Conservation (phyloP, 2,797 vertebrate genomes). For the Sebastes steindachneri region DNA sequence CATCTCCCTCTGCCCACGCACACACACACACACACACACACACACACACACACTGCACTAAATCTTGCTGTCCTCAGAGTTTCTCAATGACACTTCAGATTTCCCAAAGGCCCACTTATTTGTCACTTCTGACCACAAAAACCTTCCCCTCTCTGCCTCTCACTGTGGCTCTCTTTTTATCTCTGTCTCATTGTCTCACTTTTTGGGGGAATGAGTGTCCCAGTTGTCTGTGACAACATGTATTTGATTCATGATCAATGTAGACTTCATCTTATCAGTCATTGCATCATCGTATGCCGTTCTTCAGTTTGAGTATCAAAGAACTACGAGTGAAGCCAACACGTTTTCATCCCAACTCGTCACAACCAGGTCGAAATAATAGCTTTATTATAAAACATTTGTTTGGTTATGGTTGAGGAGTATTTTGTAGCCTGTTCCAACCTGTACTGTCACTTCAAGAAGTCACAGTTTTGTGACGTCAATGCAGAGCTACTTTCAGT, state of each 20-base stretch:
- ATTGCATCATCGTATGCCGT: background rate
- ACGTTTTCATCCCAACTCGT: no score
- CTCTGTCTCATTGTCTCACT: conserved; percentile 5
- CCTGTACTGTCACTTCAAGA: no score
- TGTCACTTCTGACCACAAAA: conserved; percentile 46
- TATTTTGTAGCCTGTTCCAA: no score
- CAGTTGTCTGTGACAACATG: background rate
- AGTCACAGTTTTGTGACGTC: no score
- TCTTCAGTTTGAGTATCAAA: background rate
- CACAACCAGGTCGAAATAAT: no score
- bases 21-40: conserved; percentile 6
- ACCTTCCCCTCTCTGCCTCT: conserved; percentile 20
- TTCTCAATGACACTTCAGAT: conserved; percentile 44
- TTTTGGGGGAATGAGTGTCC: background rate
- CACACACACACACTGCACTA: background rate
- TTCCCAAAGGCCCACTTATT: conserved; percentile 59
- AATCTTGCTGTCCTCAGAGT: conserved; percentile 22
- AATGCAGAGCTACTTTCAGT: no score
- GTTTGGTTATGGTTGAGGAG: no score
- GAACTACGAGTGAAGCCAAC: no score
- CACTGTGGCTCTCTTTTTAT: background rate
- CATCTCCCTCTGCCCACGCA: conserved; percentile 53
- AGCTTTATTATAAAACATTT: no score
- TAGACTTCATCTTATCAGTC: background rate
- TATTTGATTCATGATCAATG: background rate